These are phyloP conservation scores for Pungitius pungitius DNA, from an alignment of 2,113 vertebrate genomes.

Conservation along the genomic window DNA sequence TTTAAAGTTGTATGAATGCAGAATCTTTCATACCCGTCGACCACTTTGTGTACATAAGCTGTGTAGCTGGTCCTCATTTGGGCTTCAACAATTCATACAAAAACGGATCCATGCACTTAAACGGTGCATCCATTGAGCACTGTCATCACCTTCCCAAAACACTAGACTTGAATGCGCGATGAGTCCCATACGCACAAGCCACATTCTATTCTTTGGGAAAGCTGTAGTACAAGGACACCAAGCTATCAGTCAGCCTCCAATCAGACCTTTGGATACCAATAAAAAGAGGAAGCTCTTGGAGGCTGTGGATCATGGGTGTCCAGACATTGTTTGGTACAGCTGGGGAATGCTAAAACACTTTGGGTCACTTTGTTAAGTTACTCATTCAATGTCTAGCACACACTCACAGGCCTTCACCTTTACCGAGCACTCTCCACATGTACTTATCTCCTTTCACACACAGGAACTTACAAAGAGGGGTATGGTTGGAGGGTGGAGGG, in stretches of 20 bases:
- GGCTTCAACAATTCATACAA: background rate
- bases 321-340: conserved; percentile 16
- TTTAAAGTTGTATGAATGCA: background rate
- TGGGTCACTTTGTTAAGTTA: conserved; percentile 24
- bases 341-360: conserved; percentile 44
- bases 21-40: background rate
- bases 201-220: conserved; percentile 17
- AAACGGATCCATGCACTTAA: background rate
- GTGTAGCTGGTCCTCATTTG: background rate
- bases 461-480: conserved; percentile 32
- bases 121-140: conserved; percentile 2
- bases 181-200: background rate
- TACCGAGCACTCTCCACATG: conserved; percentile 16
- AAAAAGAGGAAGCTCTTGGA: conserved; percentile 30
- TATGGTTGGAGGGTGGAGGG: conserved; percentile 19
- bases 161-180: background rate
- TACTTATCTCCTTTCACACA: conserved; percentile 55
- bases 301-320: conserved; percentile 44
- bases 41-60: background rate
- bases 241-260: conserved; percentile 19
- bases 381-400: conserved; percentile 24
- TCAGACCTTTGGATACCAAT: conserved; percentile 43
- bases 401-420: conserved; percentile 31
- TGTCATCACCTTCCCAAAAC: conserved; percentile 4
- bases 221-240: conserved; percentile 10